phyloP scores from a whole-genome alignment of 2,113 vertebrate species.

The Lepisosteus osseus region DNA sequence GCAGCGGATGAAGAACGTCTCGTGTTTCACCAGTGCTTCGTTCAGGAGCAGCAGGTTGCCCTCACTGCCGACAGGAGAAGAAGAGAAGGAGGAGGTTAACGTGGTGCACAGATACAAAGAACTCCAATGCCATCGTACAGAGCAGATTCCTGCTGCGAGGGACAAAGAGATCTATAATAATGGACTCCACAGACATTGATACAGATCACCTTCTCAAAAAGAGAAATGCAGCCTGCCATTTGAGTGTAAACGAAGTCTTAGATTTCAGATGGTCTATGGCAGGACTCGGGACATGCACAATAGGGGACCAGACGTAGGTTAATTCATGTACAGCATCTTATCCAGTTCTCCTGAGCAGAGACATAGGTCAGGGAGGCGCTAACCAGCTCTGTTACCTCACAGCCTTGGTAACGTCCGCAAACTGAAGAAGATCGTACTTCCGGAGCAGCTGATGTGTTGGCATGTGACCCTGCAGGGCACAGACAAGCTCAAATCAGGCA shows the following conservation, averaged over 20 bases:
- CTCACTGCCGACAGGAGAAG: conserved; percentile 62
- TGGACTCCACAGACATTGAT: too few species aligned
- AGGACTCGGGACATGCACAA: neutral
- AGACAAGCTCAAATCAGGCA: conserved; percentile 2
- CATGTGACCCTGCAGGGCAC: conserved; percentile 88
- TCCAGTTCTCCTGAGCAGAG: too few species aligned
- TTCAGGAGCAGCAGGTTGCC: conserved; percentile 90
- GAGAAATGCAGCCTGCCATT: too few species aligned
- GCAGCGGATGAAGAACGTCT: conserved; percentile 96
- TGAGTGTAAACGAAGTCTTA: too few species aligned
- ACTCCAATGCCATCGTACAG: neutral
- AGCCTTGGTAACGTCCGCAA: conserved; percentile 86
- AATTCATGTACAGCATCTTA: neutral
- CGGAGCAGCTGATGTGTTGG: conserved; percentile 83
- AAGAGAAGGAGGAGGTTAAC: neutral
- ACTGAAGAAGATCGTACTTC: conserved; percentile 96
- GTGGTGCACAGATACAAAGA: neutral
- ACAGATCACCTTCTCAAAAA: too few species aligned
- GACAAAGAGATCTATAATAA: too few species aligned
- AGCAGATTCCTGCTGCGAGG: too few species aligned
- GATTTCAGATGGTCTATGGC: too few species aligned
- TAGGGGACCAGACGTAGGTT: neutral
- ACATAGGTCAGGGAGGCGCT: too few species aligned
- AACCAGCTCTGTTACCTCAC: conserved; percentile 71
- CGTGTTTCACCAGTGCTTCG: conserved; percentile 84